Conservation (phyloP, 2,888 invertebrate species). For the Halictus ligatus region DNA sequence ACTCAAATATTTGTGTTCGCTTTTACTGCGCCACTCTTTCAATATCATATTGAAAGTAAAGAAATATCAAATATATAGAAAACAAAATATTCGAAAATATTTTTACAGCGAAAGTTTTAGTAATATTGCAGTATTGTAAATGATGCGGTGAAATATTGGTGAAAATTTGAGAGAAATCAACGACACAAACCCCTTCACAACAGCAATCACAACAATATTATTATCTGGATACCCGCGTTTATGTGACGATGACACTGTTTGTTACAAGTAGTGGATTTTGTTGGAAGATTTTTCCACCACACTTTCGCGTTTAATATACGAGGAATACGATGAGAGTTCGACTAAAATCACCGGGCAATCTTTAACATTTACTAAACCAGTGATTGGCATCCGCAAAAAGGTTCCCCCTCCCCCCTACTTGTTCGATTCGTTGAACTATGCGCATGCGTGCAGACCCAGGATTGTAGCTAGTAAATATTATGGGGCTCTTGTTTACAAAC, state of each 20-base stretch:
- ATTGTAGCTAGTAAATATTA: slow-evolving; percentile 53
- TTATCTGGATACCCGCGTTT: slow-evolving; percentile 69
- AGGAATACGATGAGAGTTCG: slow-evolving; percentile 27
- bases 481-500: slow-evolving; percentile 54
- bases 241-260: slow-evolving; percentile 69
- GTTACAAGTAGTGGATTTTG: not conserved
- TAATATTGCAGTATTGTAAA: not conserved
- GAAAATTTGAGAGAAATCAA: slow-evolving; percentile 10
- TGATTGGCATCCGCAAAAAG: slow-evolving; percentile 76
- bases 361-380: slow-evolving; percentile 68
- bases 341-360: slow-evolving; percentile 59
- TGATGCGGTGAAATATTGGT: not conserved
- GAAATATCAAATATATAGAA: not conserved
- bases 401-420: slow-evolving; percentile 72
- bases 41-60: not conserved
- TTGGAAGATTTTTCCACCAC: slow-evolving; percentile 2
- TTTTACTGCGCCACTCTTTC: slow-evolving; percentile 12
- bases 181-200: slow-evolving; percentile 24
- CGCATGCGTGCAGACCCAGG: slow-evolving; percentile 74
- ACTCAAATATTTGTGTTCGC: not conserved
- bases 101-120: not conserved
- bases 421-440: slow-evolving; percentile 74
- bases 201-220: slow-evolving; percentile 77
- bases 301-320: slow-evolving; percentile 22
- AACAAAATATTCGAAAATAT: not conserved